Base-by-base conservation (phyloP, 2,888 invertebrate genomes). In the Hydrotaea cyrtoneurina region DNA sequence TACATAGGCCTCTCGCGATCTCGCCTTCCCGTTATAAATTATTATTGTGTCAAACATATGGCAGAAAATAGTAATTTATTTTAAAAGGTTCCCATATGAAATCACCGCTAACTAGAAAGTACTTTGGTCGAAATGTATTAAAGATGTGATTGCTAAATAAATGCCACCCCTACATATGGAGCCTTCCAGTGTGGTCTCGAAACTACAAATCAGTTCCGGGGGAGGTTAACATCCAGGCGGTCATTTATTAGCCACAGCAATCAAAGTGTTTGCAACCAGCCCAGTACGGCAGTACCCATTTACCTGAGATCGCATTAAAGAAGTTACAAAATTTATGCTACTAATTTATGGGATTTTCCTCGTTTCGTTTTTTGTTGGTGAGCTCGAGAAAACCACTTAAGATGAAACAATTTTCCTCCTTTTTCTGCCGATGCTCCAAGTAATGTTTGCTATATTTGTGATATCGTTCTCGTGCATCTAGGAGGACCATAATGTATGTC, bases 381-480 rank as follows among this genome's bases (percentile, higher is more conserved):
- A 17, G 43, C 43, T 2, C n/a, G 19, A 39, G 17, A 23, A 46
- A 46, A 69, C 15, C 69, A 69, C 69, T 69, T 69, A 69, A 46
- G 43, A n/a, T n/a, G 23, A 46, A 23, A 46, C 46, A 62, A 10
- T 21, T 31, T 69, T 23, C 15, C 23, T 46, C 46, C 46, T 23
- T n/a, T n/a, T n/a, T 10, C 13, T 64, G n/a, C 11, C 21, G 36
- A 43, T 19, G 26, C 57, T 55, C 26, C 46, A 39, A 1, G 39
- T 46, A 80, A 75, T 75, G 31, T 75, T 75, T 75, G 36, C 43
- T 69, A 21, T 50, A 46, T 66, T 66, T 55, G 26, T 50, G 36
- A 21, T 39, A 39, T 59, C 15, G 43, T 23, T 64, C 43, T 46
- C 23, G 23, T 23, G 21, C 19, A 66, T 66, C 43, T 23, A 46